Evolutionary conservation across 2,888 invertebrate genomes (phyloP).

Genomic region (Orchesellides sinensis): DNA sequence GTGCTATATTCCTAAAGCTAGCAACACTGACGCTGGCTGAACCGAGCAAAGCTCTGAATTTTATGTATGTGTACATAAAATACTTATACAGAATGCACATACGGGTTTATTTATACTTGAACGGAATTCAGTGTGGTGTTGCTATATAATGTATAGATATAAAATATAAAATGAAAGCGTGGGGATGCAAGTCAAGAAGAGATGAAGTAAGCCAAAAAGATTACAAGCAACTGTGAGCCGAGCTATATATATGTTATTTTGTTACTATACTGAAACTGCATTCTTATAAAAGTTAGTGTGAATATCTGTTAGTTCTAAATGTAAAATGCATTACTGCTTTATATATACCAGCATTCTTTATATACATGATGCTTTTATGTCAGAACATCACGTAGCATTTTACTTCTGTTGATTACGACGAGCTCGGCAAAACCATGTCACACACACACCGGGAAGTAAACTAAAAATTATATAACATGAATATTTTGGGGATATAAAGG

Average conservation of each 20-base stretch:
- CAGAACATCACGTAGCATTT: conserved; percentile 18
- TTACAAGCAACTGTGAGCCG: conserved; percentile 1
- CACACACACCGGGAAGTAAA: conserved; percentile 35
- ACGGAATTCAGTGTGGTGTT: conserved; percentile 10
- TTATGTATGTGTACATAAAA: conserved; percentile 30
- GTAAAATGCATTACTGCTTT: background rate
- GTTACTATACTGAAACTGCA: background rate
- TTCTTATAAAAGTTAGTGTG: conserved; percentile 1
- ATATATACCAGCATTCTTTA: background rate
- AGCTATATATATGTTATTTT: conserved; percentile 12
- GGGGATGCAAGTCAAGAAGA: conserved; percentile 53
- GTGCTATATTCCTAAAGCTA: background rate
- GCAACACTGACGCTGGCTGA: conserved; percentile 8
- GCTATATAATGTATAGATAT: background rate
- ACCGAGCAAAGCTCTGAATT: conserved; percentile 23
- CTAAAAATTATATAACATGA: background rate
- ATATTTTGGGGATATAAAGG: background rate
- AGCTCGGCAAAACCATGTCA: background rate
- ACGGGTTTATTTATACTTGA: conserved; percentile 2
- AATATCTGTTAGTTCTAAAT: background rate
- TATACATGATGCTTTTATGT: conserved; percentile 22
- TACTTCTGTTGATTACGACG: conserved; percentile 26
- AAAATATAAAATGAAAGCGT: conserved; percentile 24
- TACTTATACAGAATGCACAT: conserved; percentile 4
- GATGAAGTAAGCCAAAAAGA: conserved; percentile 52